Evolutionary conservation across 2,113 vertebrate genomes (phyloP).

Genomic region (Hippocampus mohnikei): DNA sequence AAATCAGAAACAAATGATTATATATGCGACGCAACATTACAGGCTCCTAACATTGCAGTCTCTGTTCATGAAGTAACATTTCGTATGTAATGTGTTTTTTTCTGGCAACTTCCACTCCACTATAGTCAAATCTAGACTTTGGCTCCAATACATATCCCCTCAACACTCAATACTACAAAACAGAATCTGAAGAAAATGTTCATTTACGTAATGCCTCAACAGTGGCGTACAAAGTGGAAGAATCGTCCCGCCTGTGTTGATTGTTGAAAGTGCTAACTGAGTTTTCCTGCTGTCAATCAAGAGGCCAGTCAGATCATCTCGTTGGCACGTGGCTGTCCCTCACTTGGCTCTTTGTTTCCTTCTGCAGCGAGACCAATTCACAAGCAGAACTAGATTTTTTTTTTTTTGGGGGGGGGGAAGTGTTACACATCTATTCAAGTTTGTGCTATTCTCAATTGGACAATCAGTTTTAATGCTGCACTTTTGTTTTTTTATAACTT

Average conservation of each 20-base stretch:
- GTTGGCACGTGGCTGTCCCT: neutral
- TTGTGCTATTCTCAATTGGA: neutral
- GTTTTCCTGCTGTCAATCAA: neutral
- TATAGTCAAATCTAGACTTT: neutral
- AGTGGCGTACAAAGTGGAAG: neutral
- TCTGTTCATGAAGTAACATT: too few species aligned
- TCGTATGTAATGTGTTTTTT: too few species aligned
- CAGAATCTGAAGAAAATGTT: neutral
- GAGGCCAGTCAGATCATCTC: neutral
- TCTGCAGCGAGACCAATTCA: neutral
- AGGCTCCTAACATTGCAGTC: too few species aligned
- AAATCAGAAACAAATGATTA: neutral
- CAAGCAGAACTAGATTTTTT: neutral
- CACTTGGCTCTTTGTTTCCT: neutral
- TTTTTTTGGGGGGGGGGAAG: too few species aligned
- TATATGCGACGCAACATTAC: too few species aligned
- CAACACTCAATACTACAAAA: neutral
- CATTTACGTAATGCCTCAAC: neutral
- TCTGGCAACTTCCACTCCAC: neutral
- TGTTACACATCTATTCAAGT: too few species aligned
- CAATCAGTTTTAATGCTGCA: neutral
- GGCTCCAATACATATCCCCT: neutral
- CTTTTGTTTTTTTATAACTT: neutral
- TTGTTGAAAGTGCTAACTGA: neutral
- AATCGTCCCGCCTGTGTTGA: neutral